These are phyloP conservation scores for Crenichthys baileyi DNA, from an alignment of 2,797 vertebrate species.

Conservation along the genomic window DNA sequence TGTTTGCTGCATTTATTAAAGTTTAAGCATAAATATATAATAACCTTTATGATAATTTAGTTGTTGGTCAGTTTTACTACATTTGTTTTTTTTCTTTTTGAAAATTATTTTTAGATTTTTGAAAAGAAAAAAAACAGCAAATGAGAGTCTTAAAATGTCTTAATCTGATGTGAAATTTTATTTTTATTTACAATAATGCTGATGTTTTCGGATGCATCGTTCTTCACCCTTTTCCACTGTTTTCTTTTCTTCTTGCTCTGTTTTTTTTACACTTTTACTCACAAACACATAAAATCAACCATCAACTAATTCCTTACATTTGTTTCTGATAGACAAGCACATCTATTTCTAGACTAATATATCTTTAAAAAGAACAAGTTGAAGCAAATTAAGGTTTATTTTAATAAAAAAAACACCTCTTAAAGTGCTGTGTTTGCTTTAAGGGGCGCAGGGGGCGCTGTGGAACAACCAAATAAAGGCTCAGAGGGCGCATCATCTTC, in stretches of 20 bases:
- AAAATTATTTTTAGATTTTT: background rate
- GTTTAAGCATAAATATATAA: background rate
- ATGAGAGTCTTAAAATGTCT: background rate
- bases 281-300: background rate
- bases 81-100: background rate
- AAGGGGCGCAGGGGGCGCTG: conserved; percentile 56
- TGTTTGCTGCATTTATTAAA: background rate
- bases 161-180: background rate
- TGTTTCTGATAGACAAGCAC: too few relatives aligned
- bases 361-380: background rate
- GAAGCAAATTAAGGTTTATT: background rate
- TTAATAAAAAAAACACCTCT: background rate
- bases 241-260: background rate
- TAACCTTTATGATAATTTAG: background rate
- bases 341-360: background rate
- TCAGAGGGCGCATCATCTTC: background rate
- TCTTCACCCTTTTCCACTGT: background rate
- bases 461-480: conserved; percentile 31
- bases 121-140: background rate
- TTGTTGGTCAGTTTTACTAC: background rate
- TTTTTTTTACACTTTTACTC: background rate
- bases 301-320: background rate
- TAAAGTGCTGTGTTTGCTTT: background rate
- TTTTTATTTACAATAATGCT: background rate
- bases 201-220: background rate